These are phyloP conservation scores for Pantherophis alleghaniensis DNA, from an alignment of 2,797 vertebrate genomes.

Conservation along the genomic window DNA sequence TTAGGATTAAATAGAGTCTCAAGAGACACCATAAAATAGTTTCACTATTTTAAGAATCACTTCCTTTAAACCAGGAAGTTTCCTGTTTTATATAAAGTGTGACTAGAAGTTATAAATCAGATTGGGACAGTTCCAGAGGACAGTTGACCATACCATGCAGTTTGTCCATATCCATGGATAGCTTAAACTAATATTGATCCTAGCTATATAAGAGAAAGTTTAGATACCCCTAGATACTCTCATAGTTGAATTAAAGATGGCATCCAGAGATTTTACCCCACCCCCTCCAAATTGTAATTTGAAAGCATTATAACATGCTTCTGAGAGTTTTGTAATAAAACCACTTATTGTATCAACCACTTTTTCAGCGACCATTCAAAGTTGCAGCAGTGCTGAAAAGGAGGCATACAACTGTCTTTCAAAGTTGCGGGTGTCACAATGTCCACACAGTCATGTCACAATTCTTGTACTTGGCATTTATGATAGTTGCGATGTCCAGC, in stretches of 20 bases:
- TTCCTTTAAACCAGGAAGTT: background rate
- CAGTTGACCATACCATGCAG: background rate
- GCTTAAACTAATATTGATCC: background rate
- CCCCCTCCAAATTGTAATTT: background rate
- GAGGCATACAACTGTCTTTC: background rate
- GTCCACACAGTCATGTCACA: background rate
- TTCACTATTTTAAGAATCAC: background rate
- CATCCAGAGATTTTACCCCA: background rate
- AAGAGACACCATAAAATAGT: background rate
- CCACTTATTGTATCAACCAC: background rate
- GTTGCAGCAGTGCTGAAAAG: background rate
- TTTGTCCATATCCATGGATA: background rate
- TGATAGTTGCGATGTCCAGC: background rate
- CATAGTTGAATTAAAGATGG: background rate
- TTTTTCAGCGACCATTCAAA: background rate
- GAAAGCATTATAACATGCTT: background rate
- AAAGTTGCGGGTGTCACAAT: background rate
- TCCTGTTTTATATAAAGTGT: background rate
- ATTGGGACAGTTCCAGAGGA: background rate
- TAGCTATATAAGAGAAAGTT: background rate
- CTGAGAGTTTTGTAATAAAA: background rate
- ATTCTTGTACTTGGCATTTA: background rate
- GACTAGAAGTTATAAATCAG: background rate
- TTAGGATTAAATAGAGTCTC: background rate
- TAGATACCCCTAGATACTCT: background rate